Evolutionary conservation across 2,888 invertebrate species (phyloP), one percentile per base, ranked within the genome.

Genomic region (Oligia fasciuncula): DNA sequence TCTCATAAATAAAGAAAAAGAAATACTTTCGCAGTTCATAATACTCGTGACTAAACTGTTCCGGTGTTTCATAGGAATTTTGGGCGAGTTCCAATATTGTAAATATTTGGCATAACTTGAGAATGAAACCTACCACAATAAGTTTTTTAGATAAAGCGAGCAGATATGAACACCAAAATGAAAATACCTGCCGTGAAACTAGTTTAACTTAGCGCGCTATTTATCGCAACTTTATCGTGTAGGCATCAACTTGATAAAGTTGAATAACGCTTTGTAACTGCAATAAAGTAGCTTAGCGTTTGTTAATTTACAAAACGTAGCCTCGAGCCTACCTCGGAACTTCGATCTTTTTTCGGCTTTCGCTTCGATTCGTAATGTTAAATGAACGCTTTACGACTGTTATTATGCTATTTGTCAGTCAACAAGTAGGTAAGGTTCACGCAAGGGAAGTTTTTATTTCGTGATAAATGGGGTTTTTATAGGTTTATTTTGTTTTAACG

Each of bases 261-360:
- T 94, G 93, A 94, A 94, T 94, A 94, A 91, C 91, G 88, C 91
- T 91, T 90, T 83, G 84, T 79, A 92, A 93, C 91, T 88, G 89
- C 86, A 90, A 85, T 85, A 87, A 85, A 81, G 43, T 57, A 57
- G 63, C 40, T 76, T 40, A 78, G 66, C 93, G 94, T 94, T 94
- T 91, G 88, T 91, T 92, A 94, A 94, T 95, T 94, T 93, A 93
- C 91, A 90, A 88, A 62, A 88, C 81, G 80, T 65, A 49, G 62
- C 66, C 70, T 63, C 63, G 49, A 69, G 81, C 80, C 76, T 79
- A 80, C 70, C 80, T 79, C 69, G 66, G 74, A 82, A 85, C 86
- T 86, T 90, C 92, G 91, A 86, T 81, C 87, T 88, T 83, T 80
- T 87, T 90, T 89, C 85, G 83, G 87, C 89, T 90, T 88, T 87